Evolutionary conservation across 2,113 vertebrate species (phyloP).

Genomic region (Dissostichus mawsoni): DNA sequence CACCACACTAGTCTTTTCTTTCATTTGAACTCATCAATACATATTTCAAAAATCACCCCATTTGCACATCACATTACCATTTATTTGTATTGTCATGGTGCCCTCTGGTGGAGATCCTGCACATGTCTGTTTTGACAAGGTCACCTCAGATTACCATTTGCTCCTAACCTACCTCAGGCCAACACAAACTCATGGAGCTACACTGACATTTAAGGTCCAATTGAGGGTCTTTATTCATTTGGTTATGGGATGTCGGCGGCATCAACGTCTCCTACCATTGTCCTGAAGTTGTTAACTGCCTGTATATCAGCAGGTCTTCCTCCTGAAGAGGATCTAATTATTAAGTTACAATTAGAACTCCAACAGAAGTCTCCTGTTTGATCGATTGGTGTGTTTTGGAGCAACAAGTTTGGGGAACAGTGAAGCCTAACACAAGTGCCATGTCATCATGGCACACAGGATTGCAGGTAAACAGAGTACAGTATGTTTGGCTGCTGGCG

Average conservation of each 20-base stretch:
- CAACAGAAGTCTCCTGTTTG: no score
- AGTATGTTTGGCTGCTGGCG: no score
- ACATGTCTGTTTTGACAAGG: background rate
- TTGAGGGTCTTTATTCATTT: background rate
- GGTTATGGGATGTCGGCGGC: background rate
- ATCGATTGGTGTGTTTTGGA: no score
- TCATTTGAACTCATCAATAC: no score
- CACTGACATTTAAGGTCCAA: background rate
- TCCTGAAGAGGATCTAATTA: background rate
- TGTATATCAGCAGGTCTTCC: background rate
- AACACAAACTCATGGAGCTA: background rate
- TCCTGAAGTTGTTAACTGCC: no score
- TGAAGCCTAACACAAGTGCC: no score
- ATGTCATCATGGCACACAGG: no score
- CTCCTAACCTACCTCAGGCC: background rate
- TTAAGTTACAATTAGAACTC: no score
- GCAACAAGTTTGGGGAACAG: no score
- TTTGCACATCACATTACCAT: background rate
- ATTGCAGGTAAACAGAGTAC: no score
- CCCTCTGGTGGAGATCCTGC: background rate
- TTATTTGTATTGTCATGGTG: background rate
- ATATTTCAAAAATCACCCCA: no score
- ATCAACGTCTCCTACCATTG: background rate
- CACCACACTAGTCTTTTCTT: no score
- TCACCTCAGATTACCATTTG: background rate